A percentile compares a stretch with the other conserved stretches of the same genome.
Conservation (phyloP, 2,797 vertebrate genomes). For the Poecilia picta region DNA sequence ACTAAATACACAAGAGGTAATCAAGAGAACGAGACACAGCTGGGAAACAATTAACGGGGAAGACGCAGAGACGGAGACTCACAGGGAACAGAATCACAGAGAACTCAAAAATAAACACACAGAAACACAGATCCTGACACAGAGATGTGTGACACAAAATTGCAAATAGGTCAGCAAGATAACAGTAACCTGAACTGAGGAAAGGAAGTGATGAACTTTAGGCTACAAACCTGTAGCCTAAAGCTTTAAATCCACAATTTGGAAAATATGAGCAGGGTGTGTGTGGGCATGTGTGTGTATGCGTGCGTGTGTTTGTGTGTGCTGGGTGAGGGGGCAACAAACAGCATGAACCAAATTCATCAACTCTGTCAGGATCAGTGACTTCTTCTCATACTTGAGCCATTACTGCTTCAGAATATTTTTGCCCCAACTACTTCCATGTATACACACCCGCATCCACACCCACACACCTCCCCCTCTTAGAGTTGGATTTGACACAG, state of each 20-base stretch:
- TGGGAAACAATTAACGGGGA: too few relatives aligned
- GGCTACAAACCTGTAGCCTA: background rate
- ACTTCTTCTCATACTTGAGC: constrained; percentile 36
- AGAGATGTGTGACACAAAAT: background rate
- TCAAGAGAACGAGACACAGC: too few relatives aligned
- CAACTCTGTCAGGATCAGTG: constrained; percentile 54
- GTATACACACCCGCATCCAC: constrained; percentile 15
- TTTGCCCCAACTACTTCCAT: background rate
- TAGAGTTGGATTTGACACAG: constrained; percentile 96
- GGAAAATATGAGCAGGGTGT: background rate
- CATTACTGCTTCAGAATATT: constrained; percentile 2
- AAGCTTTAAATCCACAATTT: constrained; percentile 24
- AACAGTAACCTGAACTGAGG: background rate
- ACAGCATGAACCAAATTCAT: constrained; percentile 13
- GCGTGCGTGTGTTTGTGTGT: too few relatives aligned
- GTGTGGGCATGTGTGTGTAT: too few relatives aligned
- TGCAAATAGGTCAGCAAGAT: background rate
- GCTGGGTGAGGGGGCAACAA: too few relatives aligned
- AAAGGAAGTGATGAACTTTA: background rate
- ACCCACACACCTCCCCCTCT: constrained; percentile 63
- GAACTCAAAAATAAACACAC: too few relatives aligned
- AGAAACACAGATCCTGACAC: too few relatives aligned
- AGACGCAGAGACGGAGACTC: too few relatives aligned
- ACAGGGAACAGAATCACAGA: too few relatives aligned
- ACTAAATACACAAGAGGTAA: too few relatives aligned